These are phyloP conservation scores for Epinephelus lanceolatus DNA, from an alignment of 2,113 vertebrate species.

Conservation along the genomic window DNA sequence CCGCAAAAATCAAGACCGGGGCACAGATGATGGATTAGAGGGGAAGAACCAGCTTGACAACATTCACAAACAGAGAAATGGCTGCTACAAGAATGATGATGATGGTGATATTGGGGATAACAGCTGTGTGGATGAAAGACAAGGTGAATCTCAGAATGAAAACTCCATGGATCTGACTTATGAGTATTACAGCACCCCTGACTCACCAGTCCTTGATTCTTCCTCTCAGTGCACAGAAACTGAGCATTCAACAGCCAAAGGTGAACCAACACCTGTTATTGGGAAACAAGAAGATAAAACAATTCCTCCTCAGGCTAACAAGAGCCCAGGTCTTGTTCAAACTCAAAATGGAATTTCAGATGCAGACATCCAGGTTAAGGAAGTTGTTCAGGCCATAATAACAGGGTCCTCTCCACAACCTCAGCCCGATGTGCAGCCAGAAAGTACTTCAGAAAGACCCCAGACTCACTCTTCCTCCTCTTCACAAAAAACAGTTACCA, in stretches of 20 bases:
- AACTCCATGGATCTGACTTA: conserved; percentile 92
- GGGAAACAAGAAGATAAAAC: conserved; percentile 63
- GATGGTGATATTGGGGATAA: conserved; percentile 86
- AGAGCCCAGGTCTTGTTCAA: conserved; percentile 35
- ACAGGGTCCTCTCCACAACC: conserved; percentile 28
- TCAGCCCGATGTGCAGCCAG: conserved; percentile 68
- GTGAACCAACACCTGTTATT: conserved; percentile 46
- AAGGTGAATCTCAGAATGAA: conserved; percentile 92
- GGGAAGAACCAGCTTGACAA: conserved; percentile 85
- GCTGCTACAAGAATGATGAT: conserved; percentile 92
- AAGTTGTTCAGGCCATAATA: conserved; percentile 39
- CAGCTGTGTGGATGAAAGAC: conserved; percentile 82
- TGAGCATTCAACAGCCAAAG: conserved; percentile 51
- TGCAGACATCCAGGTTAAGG: conserved; percentile 36
- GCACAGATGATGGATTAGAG: conserved; percentile 92
- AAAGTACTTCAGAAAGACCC: conserved; percentile 83
- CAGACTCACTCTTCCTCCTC: conserved; percentile 80
- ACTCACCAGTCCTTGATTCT: conserved; percentile 85
- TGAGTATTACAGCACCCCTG: conserved; percentile 87
- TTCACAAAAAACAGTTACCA: conserved; percentile 82
- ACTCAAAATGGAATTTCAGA: conserved; percentile 46
- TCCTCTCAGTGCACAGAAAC: conserved; percentile 84
- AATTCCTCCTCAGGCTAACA: conserved; percentile 29
- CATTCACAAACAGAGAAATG: conserved; percentile 91
- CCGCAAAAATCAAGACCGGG: conserved; percentile 94